Conservation (phyloP, 2,888 invertebrate species). For the Gryllus longicercus region DNA sequence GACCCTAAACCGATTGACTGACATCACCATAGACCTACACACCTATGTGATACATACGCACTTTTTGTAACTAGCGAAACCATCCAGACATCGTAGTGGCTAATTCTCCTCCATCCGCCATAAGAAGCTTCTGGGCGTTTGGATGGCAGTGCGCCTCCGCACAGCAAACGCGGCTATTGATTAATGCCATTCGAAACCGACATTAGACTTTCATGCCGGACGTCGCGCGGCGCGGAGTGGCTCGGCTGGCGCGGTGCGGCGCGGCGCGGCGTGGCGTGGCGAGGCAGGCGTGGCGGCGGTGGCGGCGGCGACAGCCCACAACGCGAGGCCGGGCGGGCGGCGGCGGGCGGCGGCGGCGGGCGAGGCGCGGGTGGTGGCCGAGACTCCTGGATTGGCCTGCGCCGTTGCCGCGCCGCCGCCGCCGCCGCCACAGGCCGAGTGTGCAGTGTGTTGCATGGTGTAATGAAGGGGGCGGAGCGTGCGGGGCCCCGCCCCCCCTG, state of each 20-base stretch:
- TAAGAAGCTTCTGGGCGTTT: no score
- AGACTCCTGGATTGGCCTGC: conserved; percentile 1
- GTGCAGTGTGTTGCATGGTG: conserved; percentile 25
- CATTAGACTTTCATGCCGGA: neutral
- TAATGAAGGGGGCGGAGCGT: conserved; percentile 24
- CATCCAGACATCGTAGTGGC: no score
- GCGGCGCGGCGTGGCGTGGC: neutral
- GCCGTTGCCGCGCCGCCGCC: neutral
- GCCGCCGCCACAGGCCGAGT: neutral
- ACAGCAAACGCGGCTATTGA: no score
- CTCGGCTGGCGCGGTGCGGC: no score
- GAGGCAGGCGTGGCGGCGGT: neutral
- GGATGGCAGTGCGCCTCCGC: no score
- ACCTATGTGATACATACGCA: no score
- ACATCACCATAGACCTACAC: no score
- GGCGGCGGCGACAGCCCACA: neutral
- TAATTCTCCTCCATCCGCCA: no score
- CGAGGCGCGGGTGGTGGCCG: neutral
- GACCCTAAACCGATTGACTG: no score
- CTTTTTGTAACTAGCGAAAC: no score
- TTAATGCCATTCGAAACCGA: no score
- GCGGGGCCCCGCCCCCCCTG: neutral
- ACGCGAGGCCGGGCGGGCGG: neutral
- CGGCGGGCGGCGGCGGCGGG: neutral
- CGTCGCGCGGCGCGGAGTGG: neutral